Evolutionary conservation across 2,113 vertebrate species (phyloP), one percentile per base, ranked within the genome.

Genomic region (Calyptommatus sinebrachiatus): DNA sequence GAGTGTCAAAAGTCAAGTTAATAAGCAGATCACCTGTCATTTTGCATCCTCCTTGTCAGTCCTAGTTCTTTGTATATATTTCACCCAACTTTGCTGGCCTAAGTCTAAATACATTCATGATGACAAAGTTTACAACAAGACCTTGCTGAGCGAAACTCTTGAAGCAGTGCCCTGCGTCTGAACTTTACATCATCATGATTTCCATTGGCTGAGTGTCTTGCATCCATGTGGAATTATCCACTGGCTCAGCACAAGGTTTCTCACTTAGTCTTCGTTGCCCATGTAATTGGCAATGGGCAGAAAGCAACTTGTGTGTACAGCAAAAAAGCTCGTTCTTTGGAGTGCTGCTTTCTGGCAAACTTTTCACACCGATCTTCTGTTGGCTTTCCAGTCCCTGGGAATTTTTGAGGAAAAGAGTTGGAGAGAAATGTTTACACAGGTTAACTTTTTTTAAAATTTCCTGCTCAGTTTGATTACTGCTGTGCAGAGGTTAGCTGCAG

Each of bases 151-250:
- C 87, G 82, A 80, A 78, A 70, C 69, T 82, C 77, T 76, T 77
- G 84, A 86, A 90, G 77, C 35, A 35, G 31, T 21, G 72, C 88
- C 84, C 87, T 85, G 82, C 71, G 80, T 84, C 71, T 88, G 90
- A 93, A 88, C 86, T 80, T 46, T 75, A 78, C 35, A 41, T 18
- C 26, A 12, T 89, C 87, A 86, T 67, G 82, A 81, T 90, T 91
- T 92, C 90, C 76, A 1, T 88, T 89, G 83, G 77, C 89, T 0
- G 4, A 80, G 26, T 2, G 71, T 48, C 77, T 77, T 84, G 35
- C n/a, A 89, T 75, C 77, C 73, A 62, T 84, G 83, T 77, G 85
- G 89, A 87, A 86, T 90, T 86, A 28, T 76, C 66, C 77, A 53
- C 76, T 91, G 88, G 79, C 83, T 89, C 74, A 60, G 41, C 16